These are phyloP conservation scores for Cassiopea andromeda DNA, from an alignment of 30 jellyfish, hydroid and myxozoan species.

Conservation along the genomic window DNA sequence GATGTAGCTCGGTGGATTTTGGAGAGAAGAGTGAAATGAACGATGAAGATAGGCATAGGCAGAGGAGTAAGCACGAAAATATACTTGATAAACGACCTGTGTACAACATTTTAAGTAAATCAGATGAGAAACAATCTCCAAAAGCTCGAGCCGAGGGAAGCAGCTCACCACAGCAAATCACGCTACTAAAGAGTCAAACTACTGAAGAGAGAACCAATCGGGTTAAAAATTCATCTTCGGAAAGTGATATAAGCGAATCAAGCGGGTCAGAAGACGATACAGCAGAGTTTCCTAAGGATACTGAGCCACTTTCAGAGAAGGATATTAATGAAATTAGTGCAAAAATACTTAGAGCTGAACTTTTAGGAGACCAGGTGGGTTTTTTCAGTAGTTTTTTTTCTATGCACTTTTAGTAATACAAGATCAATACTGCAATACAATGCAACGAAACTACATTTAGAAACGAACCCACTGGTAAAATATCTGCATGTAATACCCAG, in stretches of 20 bases:
- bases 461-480: too few relatives aligned
- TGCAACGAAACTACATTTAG: too few relatives aligned
- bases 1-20: background rate
- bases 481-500: too few relatives aligned
- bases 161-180: background rate
- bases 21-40: background rate
- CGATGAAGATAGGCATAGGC: background rate
- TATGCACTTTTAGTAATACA: background rate
- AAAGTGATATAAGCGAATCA: constrained; percentile 24
- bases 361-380: constrained; percentile 85
- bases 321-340: constrained; percentile 88
- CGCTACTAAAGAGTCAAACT: background rate
- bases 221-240: constrained; percentile 2
- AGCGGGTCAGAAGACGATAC: constrained; percentile 47
- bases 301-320: constrained; percentile 75
- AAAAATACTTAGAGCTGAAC: constrained; percentile 85
- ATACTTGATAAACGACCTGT: background rate
- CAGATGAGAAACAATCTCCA: background rate
- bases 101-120: background rate
- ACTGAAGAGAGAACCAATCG: background rate
- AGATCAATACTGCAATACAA: background rate
- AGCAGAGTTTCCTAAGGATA: constrained; percentile 1
- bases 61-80: background rate
- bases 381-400: background rate
- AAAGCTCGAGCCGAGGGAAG: background rate